Conservation (phyloP, 2,888 invertebrate species). For the Actias luna region DNA sequence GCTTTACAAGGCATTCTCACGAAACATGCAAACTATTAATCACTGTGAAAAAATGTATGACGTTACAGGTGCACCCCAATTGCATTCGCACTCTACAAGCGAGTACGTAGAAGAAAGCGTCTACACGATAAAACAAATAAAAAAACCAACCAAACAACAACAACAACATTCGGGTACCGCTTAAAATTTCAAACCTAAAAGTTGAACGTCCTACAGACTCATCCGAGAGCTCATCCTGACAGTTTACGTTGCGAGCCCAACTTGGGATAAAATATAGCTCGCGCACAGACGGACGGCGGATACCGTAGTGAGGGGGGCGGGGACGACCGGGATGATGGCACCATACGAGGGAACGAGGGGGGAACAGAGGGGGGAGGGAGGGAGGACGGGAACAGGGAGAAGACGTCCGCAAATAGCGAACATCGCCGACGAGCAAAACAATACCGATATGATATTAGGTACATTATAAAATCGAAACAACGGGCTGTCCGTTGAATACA, state of each 20-base stretch:
- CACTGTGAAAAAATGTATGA: too few relatives aligned
- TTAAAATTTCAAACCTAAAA: conserved; percentile 50
- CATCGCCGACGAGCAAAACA: conserved; percentile 76
- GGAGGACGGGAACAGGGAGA: conserved; percentile 35
- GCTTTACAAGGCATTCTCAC: too few relatives aligned
- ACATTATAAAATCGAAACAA: conserved; percentile 52
- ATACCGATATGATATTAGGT: conserved; percentile 78
- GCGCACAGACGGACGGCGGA: conserved; percentile 67
- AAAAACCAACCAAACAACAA: neutral
- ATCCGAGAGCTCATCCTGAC: conserved; percentile 71
- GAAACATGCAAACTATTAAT: too few relatives aligned
- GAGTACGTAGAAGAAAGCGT: neutral
- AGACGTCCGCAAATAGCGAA: conserved; percentile 77
- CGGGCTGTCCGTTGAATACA: neutral
- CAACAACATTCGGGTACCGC: conserved; percentile 12
- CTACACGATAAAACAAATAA: neutral
- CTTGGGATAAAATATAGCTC: conserved; percentile 79
- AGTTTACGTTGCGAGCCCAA: conserved; percentile 75
- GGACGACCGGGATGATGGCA: conserved; percentile 26
- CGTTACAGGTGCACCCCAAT: too few relatives aligned
- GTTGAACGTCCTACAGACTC: conserved; percentile 74
- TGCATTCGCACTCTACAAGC: too few relatives aligned
- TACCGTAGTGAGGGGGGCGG: conserved; percentile 58
- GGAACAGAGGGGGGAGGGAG: conserved; percentile 40
- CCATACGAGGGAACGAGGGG: too few relatives aligned